A percentile compares a stretch with the other conserved stretches of the same genome.
Evolutionary conservation across 2,113 vertebrate species (phyloP).

Genomic region (Hippocampus zosterae): DNA sequence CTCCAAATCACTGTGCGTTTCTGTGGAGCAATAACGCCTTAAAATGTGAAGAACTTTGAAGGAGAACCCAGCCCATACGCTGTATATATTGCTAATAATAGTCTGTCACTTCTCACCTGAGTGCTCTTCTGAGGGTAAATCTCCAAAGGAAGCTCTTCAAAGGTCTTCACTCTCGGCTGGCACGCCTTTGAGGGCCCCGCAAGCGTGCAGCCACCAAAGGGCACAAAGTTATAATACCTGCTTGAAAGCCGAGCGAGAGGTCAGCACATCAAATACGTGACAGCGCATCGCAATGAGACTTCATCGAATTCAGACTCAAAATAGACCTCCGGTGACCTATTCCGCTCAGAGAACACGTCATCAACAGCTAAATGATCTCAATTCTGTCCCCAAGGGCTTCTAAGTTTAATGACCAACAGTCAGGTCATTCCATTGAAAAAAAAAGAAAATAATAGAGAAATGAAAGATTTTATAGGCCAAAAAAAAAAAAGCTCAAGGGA

Average conservation of each 20-base stretch:
- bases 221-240: constrained; percentile 97
- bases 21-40: not conserved
- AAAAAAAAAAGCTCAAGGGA: not conserved
- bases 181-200: constrained; percentile 77
- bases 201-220: constrained; percentile 83
- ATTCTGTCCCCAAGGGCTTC: not conserved
- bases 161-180: constrained; percentile 86
- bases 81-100: not conserved
- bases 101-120: constrained; percentile 69
- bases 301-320: not conserved
- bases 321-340: not conserved
- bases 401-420: not conserved
- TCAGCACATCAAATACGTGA: not conserved
- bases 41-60: not conserved
- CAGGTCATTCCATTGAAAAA: not conserved
- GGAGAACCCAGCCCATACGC: not conserved
- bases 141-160: constrained; percentile 90
- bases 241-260: not conserved
- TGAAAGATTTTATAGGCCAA: not conserved
- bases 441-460: not conserved
- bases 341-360: not conserved
- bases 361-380: not conserved
- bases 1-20: not conserved
- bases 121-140: constrained; percentile 79
- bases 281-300: not conserved